Base-by-base conservation (phyloP, 2,888 invertebrate species). In the Odontomyia ornata region DNA sequence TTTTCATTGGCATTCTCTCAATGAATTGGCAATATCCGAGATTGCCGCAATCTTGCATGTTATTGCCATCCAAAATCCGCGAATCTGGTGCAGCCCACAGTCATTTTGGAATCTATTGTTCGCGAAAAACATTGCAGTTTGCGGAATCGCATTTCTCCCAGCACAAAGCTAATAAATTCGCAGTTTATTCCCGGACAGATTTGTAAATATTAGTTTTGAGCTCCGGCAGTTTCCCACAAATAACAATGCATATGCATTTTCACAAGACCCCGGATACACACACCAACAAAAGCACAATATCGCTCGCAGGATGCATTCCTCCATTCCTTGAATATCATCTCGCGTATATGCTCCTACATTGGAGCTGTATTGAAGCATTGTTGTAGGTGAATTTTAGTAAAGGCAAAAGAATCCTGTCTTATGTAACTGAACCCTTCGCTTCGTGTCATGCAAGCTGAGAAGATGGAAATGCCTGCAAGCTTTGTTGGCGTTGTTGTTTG, bases 1-100 rank as follows among this genome's bases (percentile, higher is more conserved):
- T 52, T 18, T 28, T 62, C 28, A 28, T 62, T 62, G 62, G 62
- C 62, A 62, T 62, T 62, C 62, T 62, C 28, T 62, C 62, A 27
- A 62, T 27, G 23, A 62, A 27, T 62, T 62, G 23, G 28, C 25
- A 62, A 62, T 28, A 62, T 62, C 27, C 27, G 28, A 62, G 28
- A 23, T 62, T 27, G 9, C 5, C 28, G 25, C n/a, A 13, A 52
- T 52, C 52, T 52, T 52, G 52, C 4, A 4, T 52, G 43, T 13
- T 4, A 52, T 52, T 52, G 52, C 15, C 3, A 4, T 52, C 52
- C 4, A 52, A 15, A 52, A 52, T 52, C 15, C 52, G 18, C 52
- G 52, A 52, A 52, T 52, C 52, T 3, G 15, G 52, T n/a, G 52
- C 5, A 52, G 52, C 52, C 4, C 52, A 15, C 4, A 13, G 18